Base-by-base conservation (phyloP, 2,797 vertebrate species). In the Crotalus adamanteus region DNA sequence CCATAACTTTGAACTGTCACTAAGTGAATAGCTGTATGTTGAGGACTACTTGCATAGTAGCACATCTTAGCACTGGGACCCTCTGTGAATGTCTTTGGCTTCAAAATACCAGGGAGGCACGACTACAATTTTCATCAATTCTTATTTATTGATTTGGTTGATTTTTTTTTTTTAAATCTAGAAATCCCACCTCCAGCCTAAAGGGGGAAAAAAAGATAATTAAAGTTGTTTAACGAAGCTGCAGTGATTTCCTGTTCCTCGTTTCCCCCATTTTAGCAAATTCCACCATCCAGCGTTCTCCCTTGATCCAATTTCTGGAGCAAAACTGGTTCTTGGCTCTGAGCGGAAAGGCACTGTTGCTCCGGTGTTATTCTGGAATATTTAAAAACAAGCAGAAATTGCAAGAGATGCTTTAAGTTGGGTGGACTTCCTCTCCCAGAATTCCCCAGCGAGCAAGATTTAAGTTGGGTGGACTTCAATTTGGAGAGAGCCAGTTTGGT, bases 281-380 rank as follows among this genome's bases (percentile, higher is more conserved):
- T 28, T 56, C 87, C 47, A 1, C 57, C 86, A n/a, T 93, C 90
- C 20, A n/a, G 69, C 3, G 57, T 1, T 26, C 6, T 20, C 47
- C 63, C 90, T 13, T n/a, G 86, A 3, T 9, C 25, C 92, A 93
- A 11, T 28, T 91, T 93, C 90, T 63, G 69, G 60, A 93, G 90
- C 51, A 91, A 51, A 83, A 93, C 59, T 22, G 83, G 69, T 25
- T 93, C 92, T 63, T 89, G 90, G 25, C 31, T 87, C 28, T 85
- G 83, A 53, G 1, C 0, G 0, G 69, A 20, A 37, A 73, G 12
- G 42, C 51, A 13, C 3, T 25, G 11, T 63, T 8, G 57, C 13
- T 91, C 69, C 0, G 51, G 69, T 0, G 2, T 31, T 60, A 18
- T 63, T 53, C 92, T 93, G 87, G 9, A 26, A 25, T 55, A 51